Evolutionary conservation across 2,113 vertebrate species (phyloP), one percentile per base, ranked within the genome.

Genomic region (Scytalopus superciliaris): DNA sequence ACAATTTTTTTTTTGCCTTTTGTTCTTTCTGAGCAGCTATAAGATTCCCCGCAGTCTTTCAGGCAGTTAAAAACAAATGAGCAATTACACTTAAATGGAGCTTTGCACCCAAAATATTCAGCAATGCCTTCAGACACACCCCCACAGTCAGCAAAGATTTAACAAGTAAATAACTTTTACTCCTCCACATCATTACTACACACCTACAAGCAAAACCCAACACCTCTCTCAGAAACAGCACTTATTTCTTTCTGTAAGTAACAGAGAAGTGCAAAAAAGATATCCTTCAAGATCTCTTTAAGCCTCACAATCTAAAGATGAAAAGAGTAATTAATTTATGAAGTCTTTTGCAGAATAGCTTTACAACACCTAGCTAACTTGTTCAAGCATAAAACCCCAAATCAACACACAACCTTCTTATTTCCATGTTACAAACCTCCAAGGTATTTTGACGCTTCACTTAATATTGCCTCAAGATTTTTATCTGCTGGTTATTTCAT

Each of bases 131-230:
- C 92, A 95, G 88, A 97, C 69, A 87, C 90, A 89, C 73, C 73
- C 80, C 80, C 86, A 5, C 56, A 95, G 83, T 30, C 89, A 95
- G 72, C 63, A 88, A 86, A 95, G 90, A 83, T 81, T 90, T 87
- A 93, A 84, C 86, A 92, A 96, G 83, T 90, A 92, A 94, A 81
- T 92, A 93, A 94, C 72, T 94, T 76, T 24, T 69, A 89, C 92
- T 95, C 90, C 93, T 96, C 92, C 86, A 84, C 56, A 90, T 84
- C 89, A 86, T 93, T 92, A 90, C 79, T 79, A 70, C 30, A 84
- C 73, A 96, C 63, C 76, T 87, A 93, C 76, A 84, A 92, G 73
- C 52, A 90, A 78, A 68, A 90, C 35, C 31, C 74, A 89, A 84
- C 84, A 89, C 47, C 73, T 84, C 79, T 87, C 82, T 87, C 76